These are phyloP conservation scores for Poecilia latipinna DNA, from an alignment of 2,113 vertebrate genomes.

Conservation along the genomic window DNA sequence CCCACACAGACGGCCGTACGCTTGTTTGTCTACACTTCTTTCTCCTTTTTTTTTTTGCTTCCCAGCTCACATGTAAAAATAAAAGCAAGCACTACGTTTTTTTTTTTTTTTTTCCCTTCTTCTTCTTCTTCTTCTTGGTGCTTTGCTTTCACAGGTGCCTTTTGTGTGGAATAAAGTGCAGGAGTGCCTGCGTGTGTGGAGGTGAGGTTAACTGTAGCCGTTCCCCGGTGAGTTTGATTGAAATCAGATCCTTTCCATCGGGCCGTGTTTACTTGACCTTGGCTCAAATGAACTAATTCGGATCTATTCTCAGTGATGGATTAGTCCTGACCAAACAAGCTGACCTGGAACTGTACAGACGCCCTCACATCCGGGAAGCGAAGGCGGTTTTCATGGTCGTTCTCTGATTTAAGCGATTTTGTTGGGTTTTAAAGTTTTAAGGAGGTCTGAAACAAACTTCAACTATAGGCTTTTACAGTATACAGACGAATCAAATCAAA, in stretches of 20 bases:
- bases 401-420: too few species aligned
- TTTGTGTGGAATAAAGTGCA: slow-evolving; percentile 16
- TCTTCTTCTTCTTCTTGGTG: not conserved
- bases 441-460: too few species aligned
- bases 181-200: slow-evolving; percentile 9
- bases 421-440: too few species aligned
- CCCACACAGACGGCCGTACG: slow-evolving; percentile 34
- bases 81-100: slow-evolving; percentile 1
- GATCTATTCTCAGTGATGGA: slow-evolving; percentile 33
- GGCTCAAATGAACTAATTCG: slow-evolving; percentile 42
- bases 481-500: too few species aligned
- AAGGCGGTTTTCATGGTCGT: not conserved
- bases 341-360: slow-evolving; percentile 1
- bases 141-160: slow-evolving; percentile 47
- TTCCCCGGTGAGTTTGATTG: slow-evolving; percentile 42
- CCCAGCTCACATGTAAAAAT: slow-evolving; percentile 10
- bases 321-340: slow-evolving; percentile 25
- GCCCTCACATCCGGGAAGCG: not conserved
- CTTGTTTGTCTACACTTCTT: slow-evolving; percentile 5
- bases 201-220: slow-evolving; percentile 26
- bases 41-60: not conserved
- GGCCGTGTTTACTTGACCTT: slow-evolving; percentile 42
- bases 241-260: slow-evolving; percentile 52
- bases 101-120: too few species aligned
- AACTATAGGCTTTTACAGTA: too few species aligned